These are phyloP conservation scores for Malthinus flaveolus DNA, from an alignment of 2,888 invertebrate genomes.

Conservation along the genomic window DNA sequence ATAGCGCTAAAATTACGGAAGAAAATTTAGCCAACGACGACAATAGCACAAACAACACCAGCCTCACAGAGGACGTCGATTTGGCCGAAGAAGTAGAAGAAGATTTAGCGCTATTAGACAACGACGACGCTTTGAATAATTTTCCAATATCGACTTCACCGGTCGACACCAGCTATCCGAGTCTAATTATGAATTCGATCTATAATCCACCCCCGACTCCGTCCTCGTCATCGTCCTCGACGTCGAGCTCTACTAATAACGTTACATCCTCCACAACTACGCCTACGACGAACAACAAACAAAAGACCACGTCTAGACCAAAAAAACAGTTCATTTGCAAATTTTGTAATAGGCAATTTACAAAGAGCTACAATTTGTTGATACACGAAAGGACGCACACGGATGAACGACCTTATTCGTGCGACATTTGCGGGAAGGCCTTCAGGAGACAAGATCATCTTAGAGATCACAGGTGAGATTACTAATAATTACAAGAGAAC, in stretches of 20 bases:
- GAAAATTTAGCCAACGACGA: slow-evolving; percentile 43
- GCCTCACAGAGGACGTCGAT: slow-evolving; percentile 64
- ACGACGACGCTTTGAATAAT: slow-evolving; percentile 64
- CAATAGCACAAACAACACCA: slow-evolving; percentile 45
- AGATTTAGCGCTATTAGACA: slow-evolving; percentile 73
- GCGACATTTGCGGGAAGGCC: slow-evolving; percentile 97
- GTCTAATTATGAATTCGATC: slow-evolving; percentile 70
- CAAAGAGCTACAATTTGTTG: slow-evolving; percentile 95
- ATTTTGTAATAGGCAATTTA: slow-evolving; percentile 96
- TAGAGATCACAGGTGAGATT: slow-evolving; percentile 88
- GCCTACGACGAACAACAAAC: slow-evolving; percentile 50
- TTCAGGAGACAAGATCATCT: slow-evolving; percentile 96
- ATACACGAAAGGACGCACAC: slow-evolving; percentile 98
- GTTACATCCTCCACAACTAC: slow-evolving; percentile 37
- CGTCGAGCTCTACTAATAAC: slow-evolving; percentile 35
- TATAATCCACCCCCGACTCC: slow-evolving; percentile 62
- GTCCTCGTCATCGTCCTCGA: slow-evolving; percentile 56
- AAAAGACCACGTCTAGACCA: slow-evolving; percentile 69
- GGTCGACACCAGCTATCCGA: slow-evolving; percentile 71
- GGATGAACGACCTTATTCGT: slow-evolving; percentile 95
- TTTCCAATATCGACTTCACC: slow-evolving; percentile 63
- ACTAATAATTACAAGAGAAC: too few species aligned
- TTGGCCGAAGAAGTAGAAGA: slow-evolving; percentile 74
- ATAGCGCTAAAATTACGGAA: slow-evolving; percentile 50
- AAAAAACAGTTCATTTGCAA: slow-evolving; percentile 99